These are phyloP conservation scores for Agapornis roseicollis DNA, from an alignment of 2,113 vertebrate species.

Conservation along the genomic window DNA sequence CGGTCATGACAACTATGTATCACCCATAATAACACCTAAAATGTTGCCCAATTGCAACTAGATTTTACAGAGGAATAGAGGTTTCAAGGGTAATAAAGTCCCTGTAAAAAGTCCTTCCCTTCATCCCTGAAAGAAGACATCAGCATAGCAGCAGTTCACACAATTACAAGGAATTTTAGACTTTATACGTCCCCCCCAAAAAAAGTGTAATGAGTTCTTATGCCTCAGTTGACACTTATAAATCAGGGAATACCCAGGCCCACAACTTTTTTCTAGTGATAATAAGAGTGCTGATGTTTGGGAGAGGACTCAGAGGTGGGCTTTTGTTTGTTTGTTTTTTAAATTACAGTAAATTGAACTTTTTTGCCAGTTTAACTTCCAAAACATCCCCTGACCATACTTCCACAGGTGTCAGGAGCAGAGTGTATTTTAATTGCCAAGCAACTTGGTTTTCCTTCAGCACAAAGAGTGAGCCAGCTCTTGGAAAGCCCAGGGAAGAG, in stretches of 20 bases:
- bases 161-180: neutral
- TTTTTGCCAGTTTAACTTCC: neutral
- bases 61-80: conserved; percentile 10
- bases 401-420: neutral
- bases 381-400: neutral
- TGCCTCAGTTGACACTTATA: neutral
- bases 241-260: neutral
- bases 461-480: neutral
- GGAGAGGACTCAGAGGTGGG: neutral
- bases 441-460: neutral
- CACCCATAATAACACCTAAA: conserved; percentile 1
- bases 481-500: neutral
- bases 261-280: neutral
- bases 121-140: neutral
- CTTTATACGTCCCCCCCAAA: neutral
- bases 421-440: neutral
- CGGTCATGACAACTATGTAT: neutral
- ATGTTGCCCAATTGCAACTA: neutral
- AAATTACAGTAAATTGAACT: neutral
- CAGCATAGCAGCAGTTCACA: neutral
- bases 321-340: neutral
- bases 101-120: neutral
- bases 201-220: neutral
- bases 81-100: conserved; percentile 31
- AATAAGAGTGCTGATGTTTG: neutral